Conservation (phyloP, 1,140 invertebrate species). For the Aphidius ervi region DNA sequence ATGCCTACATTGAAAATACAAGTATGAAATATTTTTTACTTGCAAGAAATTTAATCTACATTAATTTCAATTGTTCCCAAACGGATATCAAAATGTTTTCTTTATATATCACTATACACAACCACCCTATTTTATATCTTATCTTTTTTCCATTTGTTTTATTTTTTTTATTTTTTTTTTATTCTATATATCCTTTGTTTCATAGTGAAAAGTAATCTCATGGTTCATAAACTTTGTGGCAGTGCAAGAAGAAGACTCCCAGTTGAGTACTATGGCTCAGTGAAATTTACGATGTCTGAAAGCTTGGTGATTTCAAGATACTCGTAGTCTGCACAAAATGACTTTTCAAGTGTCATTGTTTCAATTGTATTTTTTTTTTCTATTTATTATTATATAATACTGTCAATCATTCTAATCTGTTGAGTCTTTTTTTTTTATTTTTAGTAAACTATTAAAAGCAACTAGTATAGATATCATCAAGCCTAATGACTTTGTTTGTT, state of each 20-base stretch:
- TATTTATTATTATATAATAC: background rate
- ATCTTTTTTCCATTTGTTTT: conserved; percentile 5
- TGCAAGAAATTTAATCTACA: too few relatives aligned
- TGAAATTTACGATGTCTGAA: conserved; percentile 34
- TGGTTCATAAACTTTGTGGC: conserved; percentile 33
- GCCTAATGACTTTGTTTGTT: too few relatives aligned
- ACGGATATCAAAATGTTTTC: too few relatives aligned
- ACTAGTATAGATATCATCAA: too few relatives aligned
- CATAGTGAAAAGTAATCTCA: conserved; percentile 36
- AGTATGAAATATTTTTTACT: too few relatives aligned
- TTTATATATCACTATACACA: too few relatives aligned
- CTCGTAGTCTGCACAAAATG: conserved; percentile 20
- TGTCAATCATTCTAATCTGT: background rate
- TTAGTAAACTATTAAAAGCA: too few relatives aligned
- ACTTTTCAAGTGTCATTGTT: conserved; percentile 10
- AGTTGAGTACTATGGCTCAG: conserved; percentile 16
- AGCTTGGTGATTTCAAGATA: conserved; percentile 26
- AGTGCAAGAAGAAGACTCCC: conserved; percentile 24
- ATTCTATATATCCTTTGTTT: conserved; percentile 9
- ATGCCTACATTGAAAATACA: too few relatives aligned
- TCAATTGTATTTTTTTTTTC: background rate
- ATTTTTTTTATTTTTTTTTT: conserved; percentile 12
- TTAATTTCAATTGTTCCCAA: too few relatives aligned
- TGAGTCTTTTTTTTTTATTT: too few relatives aligned
- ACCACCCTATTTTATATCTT: too few relatives aligned